Base-by-base conservation (phyloP, 2,797 vertebrate species). In the Epinephelus malabaricus region DNA sequence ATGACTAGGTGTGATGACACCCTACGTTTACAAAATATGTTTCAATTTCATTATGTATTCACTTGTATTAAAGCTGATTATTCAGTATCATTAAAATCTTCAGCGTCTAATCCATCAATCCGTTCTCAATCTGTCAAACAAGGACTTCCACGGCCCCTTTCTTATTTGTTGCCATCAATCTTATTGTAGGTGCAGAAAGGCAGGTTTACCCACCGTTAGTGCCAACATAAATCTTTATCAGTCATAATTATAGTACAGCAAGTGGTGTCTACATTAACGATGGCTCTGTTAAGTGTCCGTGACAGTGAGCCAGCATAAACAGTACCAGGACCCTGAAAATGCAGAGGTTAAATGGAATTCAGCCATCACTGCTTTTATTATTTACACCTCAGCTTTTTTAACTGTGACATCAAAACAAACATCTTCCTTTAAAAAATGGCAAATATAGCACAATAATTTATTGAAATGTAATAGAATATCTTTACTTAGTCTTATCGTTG, bases 121-220 rank as follows among this genome's bases (percentile, higher is more conserved):
- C 70, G 79, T 10, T 65, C 83, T 64, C 43, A 63, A 78, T 75
- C 56, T 87, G 81, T 86, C 83, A 81, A 25, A 58, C 4, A 12
- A 53, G 12, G 27, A 47, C 25, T 71, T 7, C 8, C 6, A 12
- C 3, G 34, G 2, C 30, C 38, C 67, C 21, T 25, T 45, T 23
- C 14, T 25, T 69, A 65, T 64, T 49, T 78, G 55, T 68, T 38
- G 19, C 46, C 47, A 76, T 81, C 55, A 25, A 18, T 65, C 63
- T 62, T 56, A 19, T 54, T 75, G 50, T 46, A 8, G 23, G 49
- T 27, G n/a, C 54, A 23, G 6, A 68, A 12, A 51, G 27, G 30
- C 55, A 23, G 23, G 19, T 70, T 67, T 11, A 45, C 13, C 23
- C 12, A 6, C 14, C 11, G 54, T 65, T 19, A 60, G 50, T 46